phyloP scores from a whole-genome alignment of 2,888 invertebrate species.

The Rotaria sp. region DNA sequence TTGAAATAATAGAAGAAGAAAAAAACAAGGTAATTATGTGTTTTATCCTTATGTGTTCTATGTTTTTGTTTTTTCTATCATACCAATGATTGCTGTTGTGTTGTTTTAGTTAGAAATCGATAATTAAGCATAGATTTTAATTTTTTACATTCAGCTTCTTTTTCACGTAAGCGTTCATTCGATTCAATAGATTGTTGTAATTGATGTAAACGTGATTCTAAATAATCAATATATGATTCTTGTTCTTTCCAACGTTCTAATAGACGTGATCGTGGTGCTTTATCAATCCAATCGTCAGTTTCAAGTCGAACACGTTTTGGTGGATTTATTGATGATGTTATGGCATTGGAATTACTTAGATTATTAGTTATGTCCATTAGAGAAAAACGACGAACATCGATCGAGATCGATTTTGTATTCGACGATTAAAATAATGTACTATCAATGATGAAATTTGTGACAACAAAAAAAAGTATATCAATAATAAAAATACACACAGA shows the following conservation, averaged over 20 bases:
- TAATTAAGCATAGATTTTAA: constrained; percentile 22
- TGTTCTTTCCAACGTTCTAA: constrained; percentile 23
- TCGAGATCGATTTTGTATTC: neutral
- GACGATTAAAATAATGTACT: neutral
- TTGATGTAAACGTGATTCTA: constrained; percentile 1
- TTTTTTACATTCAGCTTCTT: constrained; percentile 20
- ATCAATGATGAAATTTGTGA: neutral
- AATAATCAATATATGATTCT: constrained; percentile 15
- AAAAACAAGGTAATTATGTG: neutral
- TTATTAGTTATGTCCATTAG: constrained; percentile 21
- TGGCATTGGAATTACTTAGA: neutral
- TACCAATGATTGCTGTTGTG: constrained; percentile 25
- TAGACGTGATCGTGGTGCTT: neutral
- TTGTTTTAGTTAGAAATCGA: constrained; percentile 26
- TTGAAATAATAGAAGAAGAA: neutral
- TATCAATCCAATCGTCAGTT: constrained; percentile 1
- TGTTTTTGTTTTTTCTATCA: neutral
- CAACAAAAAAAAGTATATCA: neutral
- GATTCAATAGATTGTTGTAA: constrained; percentile 12
- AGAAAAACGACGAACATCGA: neutral
- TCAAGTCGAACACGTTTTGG: neutral
- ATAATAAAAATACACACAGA: neutral
- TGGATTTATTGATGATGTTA: neutral
- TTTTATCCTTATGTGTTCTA: no score
- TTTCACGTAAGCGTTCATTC: neutral